Base-by-base conservation (phyloP, 2,888 invertebrate species). In the Drosophila borealis region DNA sequence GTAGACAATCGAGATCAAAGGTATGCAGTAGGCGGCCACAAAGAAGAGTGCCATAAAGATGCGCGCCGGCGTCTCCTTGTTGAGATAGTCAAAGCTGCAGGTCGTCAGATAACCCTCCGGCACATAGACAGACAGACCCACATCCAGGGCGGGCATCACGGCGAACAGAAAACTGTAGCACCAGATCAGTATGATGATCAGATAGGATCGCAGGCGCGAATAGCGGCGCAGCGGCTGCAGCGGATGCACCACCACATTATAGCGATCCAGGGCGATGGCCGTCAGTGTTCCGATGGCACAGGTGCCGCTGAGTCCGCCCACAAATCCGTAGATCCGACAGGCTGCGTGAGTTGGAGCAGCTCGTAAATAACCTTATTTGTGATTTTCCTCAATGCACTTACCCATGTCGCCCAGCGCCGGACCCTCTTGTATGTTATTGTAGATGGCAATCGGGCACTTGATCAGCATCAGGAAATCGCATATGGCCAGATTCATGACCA, bases 41-140 rank as follows among this genome's bases (percentile, higher is more conserved):
- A 96, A 96, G 90, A 96, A 96, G 5, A 94, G 91, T 77, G 96
- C 94, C 88, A 97, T 96, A 89, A 96, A 97, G 66, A 94, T 93
- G 53, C 94, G 94, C 1, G 94, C 94, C 0, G 91, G 89, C 0
- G 92, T 85, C 57, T 94, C 94, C n/a, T 94, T 94, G 1, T 96
- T 95, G 50, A 97, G 93, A 88, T 97, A 97, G 91, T 97, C 97
- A 90, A 96, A 97, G 86, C 97, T 96, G 92, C 97, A 97, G 82
- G 96, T 96, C 19, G 96, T 97, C 66, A 97, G 93, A 89, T 95
- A 96, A 2, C 96, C 97, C 91, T 97, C 97, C 6, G 97, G 96
- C 14, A 96, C 95, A 92, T 97, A 97, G 37, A 93, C 93, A 21
- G 95, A 96, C 78, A 96, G 94, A 9, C 96, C 96, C 45, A 96